Evolutionary conservation across 2,797 vertebrate species (phyloP).

Genomic region (Morelia viridis): DNA sequence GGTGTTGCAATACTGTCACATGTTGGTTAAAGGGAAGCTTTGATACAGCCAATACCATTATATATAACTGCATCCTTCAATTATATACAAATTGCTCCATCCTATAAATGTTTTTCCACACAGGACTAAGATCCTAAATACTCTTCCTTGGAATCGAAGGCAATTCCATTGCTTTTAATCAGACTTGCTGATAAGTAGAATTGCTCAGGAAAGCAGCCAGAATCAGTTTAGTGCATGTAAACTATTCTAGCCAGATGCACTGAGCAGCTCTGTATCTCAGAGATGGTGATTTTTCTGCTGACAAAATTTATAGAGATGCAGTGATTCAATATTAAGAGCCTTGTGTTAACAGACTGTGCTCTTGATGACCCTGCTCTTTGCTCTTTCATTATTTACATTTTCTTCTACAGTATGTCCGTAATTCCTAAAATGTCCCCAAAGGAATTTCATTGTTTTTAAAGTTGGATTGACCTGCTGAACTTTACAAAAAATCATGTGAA

Average conservation of each 20-base stretch:
- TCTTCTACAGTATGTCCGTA: conserved; percentile 66
- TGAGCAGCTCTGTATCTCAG: conserved; percentile 38
- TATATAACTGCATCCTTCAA: conserved; percentile 33
- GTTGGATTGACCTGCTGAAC: conserved; percentile 57
- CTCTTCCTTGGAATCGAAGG: neutral
- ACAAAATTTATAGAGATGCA: conserved; percentile 64
- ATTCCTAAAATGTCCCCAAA: conserved; percentile 66
- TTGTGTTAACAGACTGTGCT: conserved; percentile 66
- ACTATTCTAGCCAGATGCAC: conserved; percentile 44
- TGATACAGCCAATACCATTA: neutral
- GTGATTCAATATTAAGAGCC: conserved; percentile 68
- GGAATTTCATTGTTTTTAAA: conserved; percentile 64
- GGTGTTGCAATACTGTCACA: neutral
- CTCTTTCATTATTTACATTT: conserved; percentile 69
- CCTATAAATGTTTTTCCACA: conserved; percentile 20
- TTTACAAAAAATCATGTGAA: conserved; percentile 47
- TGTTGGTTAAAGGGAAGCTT: neutral
- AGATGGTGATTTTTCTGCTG: conserved; percentile 52
- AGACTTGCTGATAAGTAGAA: conserved; percentile 5
- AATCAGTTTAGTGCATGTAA: conserved; percentile 40
- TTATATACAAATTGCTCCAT: conserved; percentile 34
- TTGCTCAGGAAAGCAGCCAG: conserved; percentile 18
- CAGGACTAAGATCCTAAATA: neutral
- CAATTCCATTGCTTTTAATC: neutral
- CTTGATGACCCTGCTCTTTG: conserved; percentile 67